Conservation (phyloP, 2,113 vertebrate species). For the Scophthalmus maximus region DNA sequence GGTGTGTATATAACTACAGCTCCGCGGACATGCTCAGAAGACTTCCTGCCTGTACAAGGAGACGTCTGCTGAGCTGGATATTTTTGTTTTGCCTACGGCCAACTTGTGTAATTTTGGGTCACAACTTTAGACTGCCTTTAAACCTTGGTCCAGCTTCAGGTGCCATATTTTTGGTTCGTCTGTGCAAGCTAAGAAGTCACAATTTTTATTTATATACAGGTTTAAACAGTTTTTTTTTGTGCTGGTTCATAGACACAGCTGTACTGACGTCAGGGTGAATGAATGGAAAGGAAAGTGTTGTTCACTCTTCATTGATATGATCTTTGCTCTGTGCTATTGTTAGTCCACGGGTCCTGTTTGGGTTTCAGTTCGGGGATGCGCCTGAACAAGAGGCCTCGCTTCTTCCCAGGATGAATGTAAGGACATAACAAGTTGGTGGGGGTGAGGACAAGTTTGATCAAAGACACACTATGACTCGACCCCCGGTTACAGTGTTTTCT, state of each 20-base stretch:
- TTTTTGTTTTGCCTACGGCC: conserved; percentile 15
- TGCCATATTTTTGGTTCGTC: neutral
- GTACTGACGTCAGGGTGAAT: conserved; percentile 3
- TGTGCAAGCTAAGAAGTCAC: too few relatives aligned
- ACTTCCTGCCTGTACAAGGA: neutral
- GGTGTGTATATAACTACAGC: too few relatives aligned
- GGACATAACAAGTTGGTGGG: neutral
- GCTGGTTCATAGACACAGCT: conserved; percentile 10
- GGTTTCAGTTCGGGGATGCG: conserved; percentile 28
- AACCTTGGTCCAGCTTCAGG: neutral
- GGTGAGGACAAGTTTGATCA: neutral
- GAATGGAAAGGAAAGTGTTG: conserved; percentile 8
- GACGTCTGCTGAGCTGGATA: neutral
- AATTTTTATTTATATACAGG: too few relatives aligned
- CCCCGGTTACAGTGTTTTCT: neutral
- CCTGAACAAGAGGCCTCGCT: conserved; percentile 23
- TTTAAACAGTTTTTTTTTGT: conserved; percentile 2
- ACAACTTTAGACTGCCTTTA: neutral
- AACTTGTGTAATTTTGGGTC: conserved; percentile 40
- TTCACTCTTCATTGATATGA: neutral
- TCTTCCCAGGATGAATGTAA: conserved; percentile 31
- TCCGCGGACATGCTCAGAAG: too few relatives aligned
- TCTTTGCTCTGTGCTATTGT: conserved; percentile 48
- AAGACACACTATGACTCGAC: neutral
- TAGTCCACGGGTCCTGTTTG: conserved; percentile 52